A percentile compares a stretch with the other conserved stretches of the same genome.
Conservation (phyloP, 1,140 invertebrate genomes). For the Diplogasteroides magnus region DNA sequence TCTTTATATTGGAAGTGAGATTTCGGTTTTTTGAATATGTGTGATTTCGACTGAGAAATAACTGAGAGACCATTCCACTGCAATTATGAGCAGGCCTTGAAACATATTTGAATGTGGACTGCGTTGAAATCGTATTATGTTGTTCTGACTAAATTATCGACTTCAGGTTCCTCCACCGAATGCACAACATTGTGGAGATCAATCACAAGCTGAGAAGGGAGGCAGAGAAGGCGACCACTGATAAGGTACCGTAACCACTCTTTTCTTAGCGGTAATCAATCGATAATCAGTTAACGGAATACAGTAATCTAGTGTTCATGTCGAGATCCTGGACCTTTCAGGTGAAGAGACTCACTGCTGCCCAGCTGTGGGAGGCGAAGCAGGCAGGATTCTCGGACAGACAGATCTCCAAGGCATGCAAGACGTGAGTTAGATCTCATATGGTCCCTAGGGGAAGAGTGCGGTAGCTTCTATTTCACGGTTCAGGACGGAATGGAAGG, state of each 20-base stretch:
- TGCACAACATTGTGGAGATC: conserved; percentile 81
- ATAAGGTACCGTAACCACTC: neutral
- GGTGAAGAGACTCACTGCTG: conserved; percentile 57
- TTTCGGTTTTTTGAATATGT: neutral
- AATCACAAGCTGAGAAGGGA: conserved; percentile 59
- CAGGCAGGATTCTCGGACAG: conserved; percentile 93
- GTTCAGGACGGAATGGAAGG: conserved; percentile 59
- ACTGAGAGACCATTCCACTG: no score
- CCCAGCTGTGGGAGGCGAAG: conserved; percentile 74
- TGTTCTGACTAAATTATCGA: no score
- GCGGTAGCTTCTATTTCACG: no score
- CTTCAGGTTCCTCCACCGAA: conserved; percentile 80
- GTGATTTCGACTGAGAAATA: no score
- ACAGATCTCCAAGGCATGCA: conserved; percentile 80
- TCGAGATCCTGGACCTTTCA: no score
- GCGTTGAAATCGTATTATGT: no score
- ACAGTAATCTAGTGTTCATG: no score
- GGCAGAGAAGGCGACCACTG: neutral
- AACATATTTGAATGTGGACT: no score
- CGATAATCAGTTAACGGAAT: no score
- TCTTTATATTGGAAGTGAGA: neutral
- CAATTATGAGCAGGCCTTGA: no score
- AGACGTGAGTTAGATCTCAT: conserved; percentile 66
- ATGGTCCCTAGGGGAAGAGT: neutral
- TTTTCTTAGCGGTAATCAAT: neutral